Conservation (phyloP, 2,797 vertebrate genomes). For the Pygocentrus nattereri region DNA sequence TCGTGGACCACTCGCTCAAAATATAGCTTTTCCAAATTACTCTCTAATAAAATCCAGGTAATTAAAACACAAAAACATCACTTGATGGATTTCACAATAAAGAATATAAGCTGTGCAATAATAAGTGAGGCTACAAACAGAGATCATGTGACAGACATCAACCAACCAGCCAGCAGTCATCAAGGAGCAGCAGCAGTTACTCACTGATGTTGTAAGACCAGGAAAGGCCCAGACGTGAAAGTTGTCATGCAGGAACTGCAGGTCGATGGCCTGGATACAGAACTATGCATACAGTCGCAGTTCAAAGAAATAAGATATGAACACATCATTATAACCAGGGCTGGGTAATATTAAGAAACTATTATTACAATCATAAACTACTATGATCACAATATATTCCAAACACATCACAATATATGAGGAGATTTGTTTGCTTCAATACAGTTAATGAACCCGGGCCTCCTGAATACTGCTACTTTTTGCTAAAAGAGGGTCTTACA, state of each 20-base stretch:
- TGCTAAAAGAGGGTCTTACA: too few relatives aligned
- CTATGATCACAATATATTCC: too few relatives aligned
- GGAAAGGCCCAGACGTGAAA: not conserved
- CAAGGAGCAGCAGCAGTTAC: not conserved
- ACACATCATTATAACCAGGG: not conserved
- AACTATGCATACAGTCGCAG: not conserved
- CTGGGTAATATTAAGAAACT: not conserved
- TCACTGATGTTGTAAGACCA: not conserved
- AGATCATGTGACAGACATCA: not conserved
- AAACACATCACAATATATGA: too few relatives aligned
- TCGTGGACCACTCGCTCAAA: too few relatives aligned
- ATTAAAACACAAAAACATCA: not conserved
- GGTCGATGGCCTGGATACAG: not conserved
- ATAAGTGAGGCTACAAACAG: too few relatives aligned
- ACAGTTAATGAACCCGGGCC: not conserved
- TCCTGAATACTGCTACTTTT: too few relatives aligned
- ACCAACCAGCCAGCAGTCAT: not conserved
- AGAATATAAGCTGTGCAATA: too few relatives aligned
- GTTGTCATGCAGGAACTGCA: constrained; percentile 44
- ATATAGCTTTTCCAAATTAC: not conserved
- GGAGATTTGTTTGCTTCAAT: not conserved
- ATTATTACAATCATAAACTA: too few relatives aligned
- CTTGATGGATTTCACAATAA: too few relatives aligned
- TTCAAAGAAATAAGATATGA: not conserved
- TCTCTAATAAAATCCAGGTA: not conserved